Conservation (phyloP, 2,113 vertebrate species). For the Oreochromis niloticus region DNA sequence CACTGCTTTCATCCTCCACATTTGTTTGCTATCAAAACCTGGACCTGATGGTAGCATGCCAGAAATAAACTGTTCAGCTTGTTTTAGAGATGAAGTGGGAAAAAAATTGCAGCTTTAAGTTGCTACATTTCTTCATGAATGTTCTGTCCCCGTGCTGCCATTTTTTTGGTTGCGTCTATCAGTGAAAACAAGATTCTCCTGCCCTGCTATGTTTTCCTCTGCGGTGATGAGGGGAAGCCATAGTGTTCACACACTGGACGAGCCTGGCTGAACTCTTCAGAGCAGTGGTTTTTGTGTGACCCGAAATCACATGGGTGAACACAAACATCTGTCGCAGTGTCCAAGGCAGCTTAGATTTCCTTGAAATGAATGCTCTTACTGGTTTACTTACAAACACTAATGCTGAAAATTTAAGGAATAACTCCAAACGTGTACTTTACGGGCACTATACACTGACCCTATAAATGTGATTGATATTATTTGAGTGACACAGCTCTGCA, state of each 20-base stretch:
- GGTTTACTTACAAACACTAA: background rate
- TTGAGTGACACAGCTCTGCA: background rate
- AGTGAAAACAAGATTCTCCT: background rate
- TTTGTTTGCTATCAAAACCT: background rate
- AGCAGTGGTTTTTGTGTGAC: slow-evolving; percentile 35
- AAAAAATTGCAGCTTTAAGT: background rate
- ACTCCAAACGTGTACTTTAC: background rate
- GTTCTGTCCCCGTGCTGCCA: background rate
- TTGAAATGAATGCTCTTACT: slow-evolving; percentile 5
- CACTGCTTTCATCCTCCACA: background rate
- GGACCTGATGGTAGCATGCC: background rate
- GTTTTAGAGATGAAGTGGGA: background rate
- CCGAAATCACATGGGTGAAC: slow-evolving; percentile 28
- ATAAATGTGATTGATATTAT: background rate
- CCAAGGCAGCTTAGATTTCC: background rate
- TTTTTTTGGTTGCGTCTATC: background rate
- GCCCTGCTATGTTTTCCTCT: slow-evolving; percentile 26
- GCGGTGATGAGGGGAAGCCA: slow-evolving; percentile 22
- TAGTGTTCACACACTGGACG: slow-evolving; percentile 28
- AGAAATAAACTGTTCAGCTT: background rate
- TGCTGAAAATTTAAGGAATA: background rate
- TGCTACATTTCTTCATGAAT: background rate
- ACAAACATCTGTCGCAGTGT: slow-evolving; percentile 19
- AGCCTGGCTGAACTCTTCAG: background rate
- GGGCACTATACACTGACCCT: background rate